Base-by-base conservation (phyloP, 2,888 invertebrate species). In the Drosophila nr. perissopoda region DNA sequence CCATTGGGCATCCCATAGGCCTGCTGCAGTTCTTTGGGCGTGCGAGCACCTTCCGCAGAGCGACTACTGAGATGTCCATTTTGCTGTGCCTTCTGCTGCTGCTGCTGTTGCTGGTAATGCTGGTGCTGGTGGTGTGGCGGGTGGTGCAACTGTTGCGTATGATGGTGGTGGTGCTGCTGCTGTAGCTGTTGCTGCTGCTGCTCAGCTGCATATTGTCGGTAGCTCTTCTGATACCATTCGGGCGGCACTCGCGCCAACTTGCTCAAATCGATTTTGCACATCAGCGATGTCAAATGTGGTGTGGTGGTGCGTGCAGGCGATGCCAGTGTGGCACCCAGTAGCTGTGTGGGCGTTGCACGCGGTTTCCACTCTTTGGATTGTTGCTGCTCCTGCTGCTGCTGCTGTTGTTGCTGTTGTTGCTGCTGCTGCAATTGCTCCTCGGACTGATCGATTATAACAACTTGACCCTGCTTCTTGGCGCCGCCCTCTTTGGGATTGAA, bases 401-500 rank as follows among this genome's bases (percentile, higher is more conserved):
- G 21, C 21, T 70, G 72, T 4, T 61, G 62, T 0, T 71, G 71
- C 2, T 63, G 63, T 4, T 64, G 70, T 0, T 80, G 79, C 34
- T 84, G 87, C 49, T 91, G 89, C 57, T 93, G 89, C 81, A 94
- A 85, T 57, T 93, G 89, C 83, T 94, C 94, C 76, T 94, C 94
- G 49, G 94, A 94, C 76, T 94, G 94, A 81, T 96, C 96, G 70
- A 96, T 95, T 63, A 96, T 95, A 61, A 96, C 95, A 60, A 96
- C 96, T 79, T 96, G 96, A 4, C 95, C 96, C 91, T 96, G 96
- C 64, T 95, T 95, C 81, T 95, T 96, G 3, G 96, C 96, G 3
- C 96, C 96, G 21, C 96, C 96, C 61, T 95, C 96, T 74, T 96
- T 96, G 76, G 96, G 95, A 49, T 95, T 95, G 89, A 96, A 96